phyloP scores from a whole-genome alignment of 2,797 vertebrate genomes.

The Gymnocypris eckloni region DNA sequence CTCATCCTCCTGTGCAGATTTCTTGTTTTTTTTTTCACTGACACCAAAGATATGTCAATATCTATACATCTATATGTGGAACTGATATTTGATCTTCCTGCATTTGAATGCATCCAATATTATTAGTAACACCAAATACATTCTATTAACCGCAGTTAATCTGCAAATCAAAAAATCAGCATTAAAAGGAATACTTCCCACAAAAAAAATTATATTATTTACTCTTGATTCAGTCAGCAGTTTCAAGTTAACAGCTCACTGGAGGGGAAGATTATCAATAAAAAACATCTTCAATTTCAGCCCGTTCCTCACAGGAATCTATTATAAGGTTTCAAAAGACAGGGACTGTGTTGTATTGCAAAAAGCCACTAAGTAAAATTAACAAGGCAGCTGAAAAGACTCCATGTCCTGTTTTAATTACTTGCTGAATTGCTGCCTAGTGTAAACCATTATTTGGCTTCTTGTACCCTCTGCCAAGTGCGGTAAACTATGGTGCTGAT shows the following conservation, averaged over 20 bases:
- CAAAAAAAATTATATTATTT: neutral
- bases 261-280: slow-evolving; percentile 11
- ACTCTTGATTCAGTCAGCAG: slow-evolving; percentile 2
- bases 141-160: neutral
- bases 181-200: neutral
- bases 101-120: neutral
- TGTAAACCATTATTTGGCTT: slow-evolving; percentile 52
- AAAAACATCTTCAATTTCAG: neutral
- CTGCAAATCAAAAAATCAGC: neutral
- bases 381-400: slow-evolving; percentile 43
- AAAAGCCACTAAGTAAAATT: slow-evolving; percentile 24
- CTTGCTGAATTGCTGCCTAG: slow-evolving; percentile 51
- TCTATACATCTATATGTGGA: neutral
- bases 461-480: slow-evolving; percentile 49
- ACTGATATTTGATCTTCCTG: neutral
- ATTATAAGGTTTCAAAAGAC: slow-evolving; percentile 13
- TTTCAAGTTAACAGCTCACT: neutral
- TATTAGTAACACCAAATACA: neutral
- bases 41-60: neutral
- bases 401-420: slow-evolving; percentile 56
- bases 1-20: neutral
- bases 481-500: slow-evolving; percentile 41
- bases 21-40: neutral
- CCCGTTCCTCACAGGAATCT: neutral
- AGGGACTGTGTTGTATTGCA: slow-evolving; percentile 11